Percentiles rank a stretch among this genome's conserved stretches.
Conservation (phyloP, 2,888 invertebrate genomes). For the Cactoblastis cactorum region DNA sequence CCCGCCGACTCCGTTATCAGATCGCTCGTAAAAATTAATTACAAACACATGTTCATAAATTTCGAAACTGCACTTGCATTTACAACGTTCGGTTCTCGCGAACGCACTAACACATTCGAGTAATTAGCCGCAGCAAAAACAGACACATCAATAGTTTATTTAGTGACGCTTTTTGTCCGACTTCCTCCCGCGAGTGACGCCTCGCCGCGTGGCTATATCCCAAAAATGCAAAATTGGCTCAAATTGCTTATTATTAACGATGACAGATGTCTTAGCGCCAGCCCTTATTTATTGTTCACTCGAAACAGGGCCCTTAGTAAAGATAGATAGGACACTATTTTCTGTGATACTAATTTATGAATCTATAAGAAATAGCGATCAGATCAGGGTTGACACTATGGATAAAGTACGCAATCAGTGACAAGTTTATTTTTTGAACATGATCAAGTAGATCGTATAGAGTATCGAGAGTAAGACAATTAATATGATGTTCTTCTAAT, state of each 20-base stretch:
- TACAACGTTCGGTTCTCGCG: slow-evolving; percentile 64
- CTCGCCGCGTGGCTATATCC: slow-evolving; percentile 64
- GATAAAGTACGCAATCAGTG: slow-evolving; percentile 72
- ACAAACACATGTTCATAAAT: slow-evolving; percentile 77
- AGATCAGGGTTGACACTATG: slow-evolving; percentile 72
- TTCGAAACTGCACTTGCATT: slow-evolving; percentile 70
- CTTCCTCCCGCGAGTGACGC: slow-evolving; percentile 70
- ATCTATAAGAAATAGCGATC: slow-evolving; percentile 52
- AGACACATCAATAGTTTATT: slow-evolving; percentile 71
- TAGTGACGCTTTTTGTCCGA: slow-evolving; percentile 67
- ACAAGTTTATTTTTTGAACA: slow-evolving; percentile 48
- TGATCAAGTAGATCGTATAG: slow-evolving; percentile 30
- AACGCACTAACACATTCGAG: slow-evolving; percentile 55
- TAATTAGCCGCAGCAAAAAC: slow-evolving; percentile 65
- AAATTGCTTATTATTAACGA: slow-evolving; percentile 78
- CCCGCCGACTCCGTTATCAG: slow-evolving; percentile 68
- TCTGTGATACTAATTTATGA: slow-evolving; percentile 20
- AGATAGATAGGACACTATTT: slow-evolving; percentile 24
- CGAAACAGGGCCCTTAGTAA: slow-evolving; percentile 31
- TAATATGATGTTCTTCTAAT: background rate
- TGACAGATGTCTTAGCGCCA: slow-evolving; percentile 78
- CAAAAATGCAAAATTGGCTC: slow-evolving; percentile 76
- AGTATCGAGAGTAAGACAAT: background rate
- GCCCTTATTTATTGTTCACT: slow-evolving; percentile 26
- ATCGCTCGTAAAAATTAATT: slow-evolving; percentile 78